phyloP scores from a whole-genome alignment of 2,113 vertebrate species.

The Chaetops frenatus region DNA sequence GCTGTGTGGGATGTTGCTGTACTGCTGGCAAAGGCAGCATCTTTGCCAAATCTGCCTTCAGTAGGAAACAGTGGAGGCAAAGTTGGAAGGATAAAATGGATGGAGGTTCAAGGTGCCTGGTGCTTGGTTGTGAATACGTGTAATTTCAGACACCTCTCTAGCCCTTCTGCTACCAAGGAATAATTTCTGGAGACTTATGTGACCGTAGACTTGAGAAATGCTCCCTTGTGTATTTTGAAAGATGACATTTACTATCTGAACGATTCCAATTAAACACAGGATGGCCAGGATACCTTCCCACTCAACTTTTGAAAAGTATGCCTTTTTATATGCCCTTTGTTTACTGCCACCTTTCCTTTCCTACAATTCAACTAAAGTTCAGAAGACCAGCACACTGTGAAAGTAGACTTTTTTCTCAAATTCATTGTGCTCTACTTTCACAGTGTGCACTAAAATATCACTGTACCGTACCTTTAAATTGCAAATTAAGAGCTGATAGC shows the following conservation, averaged over 20 bases:
- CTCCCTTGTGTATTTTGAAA: not conserved
- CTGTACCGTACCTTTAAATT: not conserved
- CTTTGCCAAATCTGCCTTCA: not conserved
- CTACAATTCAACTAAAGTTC: not conserved
- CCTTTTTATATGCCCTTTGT: not conserved
- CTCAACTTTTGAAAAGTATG: not conserved
- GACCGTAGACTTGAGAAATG: not conserved
- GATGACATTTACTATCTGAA: not conserved
- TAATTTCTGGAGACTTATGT: not conserved
- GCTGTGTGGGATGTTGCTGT: not conserved
- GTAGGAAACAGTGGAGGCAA: not conserved
- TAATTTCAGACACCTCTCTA: not conserved
- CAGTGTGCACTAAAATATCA: not conserved
- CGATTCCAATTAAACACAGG: not conserved
- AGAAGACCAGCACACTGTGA: not conserved
- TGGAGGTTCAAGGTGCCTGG: not conserved
- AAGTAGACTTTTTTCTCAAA: not conserved
- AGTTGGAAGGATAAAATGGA: not conserved
- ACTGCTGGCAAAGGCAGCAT: not conserved
- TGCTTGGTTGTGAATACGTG: not conserved
- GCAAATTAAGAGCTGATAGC: not conserved
- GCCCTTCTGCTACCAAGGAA: not conserved
- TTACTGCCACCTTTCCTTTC: not conserved
- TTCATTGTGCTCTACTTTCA: not conserved
- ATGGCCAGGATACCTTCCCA: not conserved